Conservation (phyloP, 2,888 invertebrate species). For the Nysson spinosus region DNA sequence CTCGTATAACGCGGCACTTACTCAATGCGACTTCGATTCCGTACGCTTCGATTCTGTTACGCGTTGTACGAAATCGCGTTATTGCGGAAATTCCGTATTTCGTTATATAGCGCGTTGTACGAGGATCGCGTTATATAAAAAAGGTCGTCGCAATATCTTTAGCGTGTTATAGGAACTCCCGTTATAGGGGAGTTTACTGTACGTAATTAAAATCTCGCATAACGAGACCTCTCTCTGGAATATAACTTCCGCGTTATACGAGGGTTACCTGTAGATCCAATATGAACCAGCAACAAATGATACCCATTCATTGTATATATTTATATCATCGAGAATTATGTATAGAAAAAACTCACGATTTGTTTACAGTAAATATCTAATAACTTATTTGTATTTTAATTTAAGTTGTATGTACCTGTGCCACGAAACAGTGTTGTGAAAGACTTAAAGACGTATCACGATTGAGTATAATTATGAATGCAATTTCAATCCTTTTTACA, state of each 20-base stretch:
- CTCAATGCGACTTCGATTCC: no score
- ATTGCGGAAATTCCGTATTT: no score
- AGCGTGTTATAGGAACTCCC: no score
- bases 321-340: constrained; percentile 27
- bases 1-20: no score
- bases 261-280: no score
- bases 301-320: constrained; percentile 29
- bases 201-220: neutral
- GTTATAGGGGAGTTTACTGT: neutral
- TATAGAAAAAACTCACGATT: constrained; percentile 31
- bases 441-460: constrained; percentile 29
- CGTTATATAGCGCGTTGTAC: no score
- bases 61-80: no score
- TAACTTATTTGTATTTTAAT: constrained; percentile 62
- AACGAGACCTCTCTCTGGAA: no score
- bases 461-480: constrained; percentile 31
- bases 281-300: constrained; percentile 14
- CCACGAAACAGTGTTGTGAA: constrained; percentile 54
- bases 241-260: no score
- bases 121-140: no score
- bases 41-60: no score
- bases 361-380: constrained; percentile 55
- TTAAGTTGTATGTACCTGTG: constrained; percentile 65
- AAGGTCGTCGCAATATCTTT: no score
- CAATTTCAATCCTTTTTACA: constrained; percentile 35